Evolutionary conservation across 1,140 invertebrate genomes (phyloP).

Genomic region (Heliothis subflexa): DNA sequence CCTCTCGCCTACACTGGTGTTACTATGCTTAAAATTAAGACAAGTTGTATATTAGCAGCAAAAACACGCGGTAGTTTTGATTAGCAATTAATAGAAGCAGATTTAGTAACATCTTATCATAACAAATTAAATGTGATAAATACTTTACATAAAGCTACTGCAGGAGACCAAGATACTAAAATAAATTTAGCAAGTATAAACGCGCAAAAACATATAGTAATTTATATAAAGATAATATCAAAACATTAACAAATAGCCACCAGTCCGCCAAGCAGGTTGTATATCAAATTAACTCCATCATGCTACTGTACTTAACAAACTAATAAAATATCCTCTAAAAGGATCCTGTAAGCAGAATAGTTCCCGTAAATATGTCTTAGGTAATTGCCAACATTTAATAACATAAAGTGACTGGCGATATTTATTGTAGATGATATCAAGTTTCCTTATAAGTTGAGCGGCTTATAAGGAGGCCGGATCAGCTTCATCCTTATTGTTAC

Average conservation of each 20-base stretch:
- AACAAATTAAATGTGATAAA: no score
- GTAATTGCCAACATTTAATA: slow-evolving; percentile 40
- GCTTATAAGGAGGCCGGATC: slow-evolving; percentile 27
- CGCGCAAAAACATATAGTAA: neutral
- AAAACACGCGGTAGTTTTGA: neutral
- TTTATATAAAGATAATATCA: slow-evolving; percentile 27
- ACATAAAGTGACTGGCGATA: slow-evolving; percentile 33
- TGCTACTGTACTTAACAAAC: slow-evolving; percentile 29
- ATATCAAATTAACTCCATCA: slow-evolving; percentile 36
- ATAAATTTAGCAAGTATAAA: neutral
- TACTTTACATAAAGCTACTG: no score
- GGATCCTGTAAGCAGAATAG: slow-evolving; percentile 20
- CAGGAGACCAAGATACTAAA: neutral
- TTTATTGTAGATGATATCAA: slow-evolving; percentile 43
- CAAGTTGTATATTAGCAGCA: neutral
- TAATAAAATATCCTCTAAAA: slow-evolving; percentile 29
- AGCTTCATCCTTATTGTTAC: slow-evolving; percentile 22
- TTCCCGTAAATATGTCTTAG: slow-evolving; percentile 36
- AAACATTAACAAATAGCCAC: slow-evolving; percentile 17
- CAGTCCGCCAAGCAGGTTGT: neutral
- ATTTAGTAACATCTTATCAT: neutral
- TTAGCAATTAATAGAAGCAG: neutral
- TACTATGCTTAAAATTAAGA: neutral
- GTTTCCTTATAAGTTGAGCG: slow-evolving; percentile 12
- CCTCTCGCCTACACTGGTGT: slow-evolving; percentile 15